Percentiles rank a stretch among this genome's conserved stretches.
These are phyloP conservation scores for Phyto melanocephala DNA, from an alignment of 2,888 invertebrate species.

Conservation along the genomic window DNA sequence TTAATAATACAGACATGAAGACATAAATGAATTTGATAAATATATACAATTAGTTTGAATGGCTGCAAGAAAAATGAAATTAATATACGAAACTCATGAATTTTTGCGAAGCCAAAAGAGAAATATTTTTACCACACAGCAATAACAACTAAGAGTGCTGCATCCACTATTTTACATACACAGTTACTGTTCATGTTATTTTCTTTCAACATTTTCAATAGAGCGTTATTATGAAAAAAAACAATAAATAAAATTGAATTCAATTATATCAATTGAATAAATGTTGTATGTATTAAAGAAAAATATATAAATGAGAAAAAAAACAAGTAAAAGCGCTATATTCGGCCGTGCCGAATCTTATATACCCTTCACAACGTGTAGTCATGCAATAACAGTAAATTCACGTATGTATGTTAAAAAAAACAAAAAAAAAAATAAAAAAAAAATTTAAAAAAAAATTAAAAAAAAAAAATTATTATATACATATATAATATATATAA, in stretches of 20 bases:
- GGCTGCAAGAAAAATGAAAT: neutral
- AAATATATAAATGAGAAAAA: too few species aligned
- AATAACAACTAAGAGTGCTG: neutral
- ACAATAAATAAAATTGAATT: conserved; percentile 47
- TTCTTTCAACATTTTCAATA: neutral
- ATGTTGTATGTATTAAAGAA: neutral
- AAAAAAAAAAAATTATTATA: too few species aligned
- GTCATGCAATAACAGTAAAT: too few species aligned
- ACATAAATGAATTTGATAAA: conserved; percentile 27
- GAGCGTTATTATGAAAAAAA: conserved; percentile 7
- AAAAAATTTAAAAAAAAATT: neutral
- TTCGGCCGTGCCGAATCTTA: too few species aligned
- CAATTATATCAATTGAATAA: conserved; percentile 56
- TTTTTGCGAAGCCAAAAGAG: neutral
- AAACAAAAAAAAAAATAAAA: too few species aligned
- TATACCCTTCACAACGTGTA: too few species aligned
- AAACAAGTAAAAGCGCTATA: too few species aligned
- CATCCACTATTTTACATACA: neutral
- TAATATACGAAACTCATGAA: neutral
- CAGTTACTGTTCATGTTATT: neutral
- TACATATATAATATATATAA: too few species aligned
- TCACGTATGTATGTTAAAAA: too few species aligned
- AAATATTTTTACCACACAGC: neutral
- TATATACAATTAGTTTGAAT: neutral
- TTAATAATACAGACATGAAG: neutral